phyloP scores from a whole-genome alignment of 2,797 vertebrate species.

The Hoplostethus mediterraneus region DNA sequence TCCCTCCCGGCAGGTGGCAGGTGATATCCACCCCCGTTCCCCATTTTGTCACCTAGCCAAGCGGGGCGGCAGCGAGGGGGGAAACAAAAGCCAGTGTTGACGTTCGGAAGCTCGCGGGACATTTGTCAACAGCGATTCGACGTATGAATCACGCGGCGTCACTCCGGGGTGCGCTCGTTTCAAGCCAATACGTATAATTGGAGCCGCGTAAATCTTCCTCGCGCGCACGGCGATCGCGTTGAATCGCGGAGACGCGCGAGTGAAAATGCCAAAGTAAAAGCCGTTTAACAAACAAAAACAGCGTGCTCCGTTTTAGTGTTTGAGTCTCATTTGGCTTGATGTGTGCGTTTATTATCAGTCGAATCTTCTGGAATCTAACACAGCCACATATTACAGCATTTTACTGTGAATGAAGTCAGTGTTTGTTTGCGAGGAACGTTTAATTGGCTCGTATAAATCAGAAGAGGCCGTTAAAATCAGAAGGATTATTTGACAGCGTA shows the following conservation, averaged over 20 bases:
- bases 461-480: constrained; percentile 61
- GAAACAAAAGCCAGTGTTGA: too few species aligned
- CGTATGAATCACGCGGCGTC: constrained; percentile 58
- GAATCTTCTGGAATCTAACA: constrained; percentile 21
- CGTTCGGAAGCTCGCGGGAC: background rate
- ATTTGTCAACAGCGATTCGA: constrained; percentile 63
- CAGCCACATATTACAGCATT: constrained; percentile 20
- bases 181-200: constrained; percentile 61
- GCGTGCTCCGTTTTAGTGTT: constrained; percentile 5
- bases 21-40: constrained; percentile 19
- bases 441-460: constrained; percentile 73
- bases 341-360: constrained; percentile 10
- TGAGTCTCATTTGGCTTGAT: background rate
- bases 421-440: constrained; percentile 56
- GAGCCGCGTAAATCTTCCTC: constrained; percentile 61
- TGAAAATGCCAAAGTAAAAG: constrained; percentile 51
- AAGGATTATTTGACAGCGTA: constrained; percentile 67
- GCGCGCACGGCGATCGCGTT: constrained; percentile 57
- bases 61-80: background rate
- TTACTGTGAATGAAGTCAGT: constrained; percentile 36
- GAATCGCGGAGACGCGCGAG: constrained; percentile 45
- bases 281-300: constrained; percentile 9
- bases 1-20: constrained; percentile 49
- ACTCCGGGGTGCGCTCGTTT: constrained; percentile 28
- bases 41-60: constrained; percentile 33